A percentile compares a stretch with the other conserved stretches of the same genome.
Conservation (phyloP, 2,888 invertebrate species). For the Bedellia somnulentella region DNA sequence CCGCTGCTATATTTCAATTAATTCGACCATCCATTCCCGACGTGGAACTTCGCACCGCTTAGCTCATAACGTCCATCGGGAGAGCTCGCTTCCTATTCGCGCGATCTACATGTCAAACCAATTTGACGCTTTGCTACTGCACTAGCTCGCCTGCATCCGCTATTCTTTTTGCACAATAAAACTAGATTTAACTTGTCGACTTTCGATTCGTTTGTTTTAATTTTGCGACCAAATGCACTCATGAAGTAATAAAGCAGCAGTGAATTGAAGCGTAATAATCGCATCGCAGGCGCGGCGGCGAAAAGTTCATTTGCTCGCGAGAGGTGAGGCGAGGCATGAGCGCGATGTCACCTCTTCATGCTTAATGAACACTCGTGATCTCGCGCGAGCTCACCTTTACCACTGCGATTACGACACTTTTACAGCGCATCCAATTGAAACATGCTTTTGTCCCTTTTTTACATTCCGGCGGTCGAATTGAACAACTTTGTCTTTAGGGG, state of each 20-base stretch:
- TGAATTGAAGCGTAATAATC: constrained; percentile 28
- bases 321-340: constrained; percentile 11
- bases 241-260: too few species aligned
- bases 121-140: constrained; percentile 2
- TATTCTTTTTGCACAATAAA: too few species aligned
- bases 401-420: too few species aligned
- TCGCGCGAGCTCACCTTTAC: constrained; percentile 9
- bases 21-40: constrained; percentile 46
- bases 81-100: constrained; percentile 2
- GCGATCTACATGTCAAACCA: constrained; percentile 4
- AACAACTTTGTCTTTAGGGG: too few species aligned
- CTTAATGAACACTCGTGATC: constrained; percentile 19
- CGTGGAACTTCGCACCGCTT: constrained; percentile 35
- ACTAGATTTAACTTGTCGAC: too few species aligned
- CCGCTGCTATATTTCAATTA: constrained; percentile 53
- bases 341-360: constrained; percentile 16
- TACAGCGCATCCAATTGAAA: too few species aligned
- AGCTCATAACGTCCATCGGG: constrained; percentile 27
- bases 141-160: not conserved
- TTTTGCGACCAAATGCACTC: too few species aligned
- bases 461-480: too few species aligned
- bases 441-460: too few species aligned
- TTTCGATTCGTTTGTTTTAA: too few species aligned
- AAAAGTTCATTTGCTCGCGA: constrained; percentile 21
- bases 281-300: too few species aligned